Evolutionary conservation across 2,888 invertebrate species (phyloP).

Genomic region (Carpatolechia fugitivella): DNA sequence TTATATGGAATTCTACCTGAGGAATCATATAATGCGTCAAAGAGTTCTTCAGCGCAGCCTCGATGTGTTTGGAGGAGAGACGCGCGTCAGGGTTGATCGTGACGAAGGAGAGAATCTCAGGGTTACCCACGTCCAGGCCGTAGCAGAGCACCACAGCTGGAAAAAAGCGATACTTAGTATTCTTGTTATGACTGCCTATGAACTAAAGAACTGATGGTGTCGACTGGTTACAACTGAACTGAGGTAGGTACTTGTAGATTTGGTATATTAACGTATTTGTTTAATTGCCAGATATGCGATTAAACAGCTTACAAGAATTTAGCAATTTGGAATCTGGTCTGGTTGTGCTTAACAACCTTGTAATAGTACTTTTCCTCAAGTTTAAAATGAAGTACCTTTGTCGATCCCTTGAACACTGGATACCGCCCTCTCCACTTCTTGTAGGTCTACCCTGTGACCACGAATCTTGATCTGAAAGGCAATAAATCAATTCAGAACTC

Average conservation of each 20-base stretch:
- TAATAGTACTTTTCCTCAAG: no score
- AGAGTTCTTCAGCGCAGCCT: constrained; percentile 80
- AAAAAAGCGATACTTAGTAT: not conserved
- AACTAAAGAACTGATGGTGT: no score
- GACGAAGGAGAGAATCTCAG: constrained; percentile 86
- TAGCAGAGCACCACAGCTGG: constrained; percentile 87
- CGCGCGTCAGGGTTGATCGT: constrained; percentile 67
- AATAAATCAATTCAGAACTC: no score
- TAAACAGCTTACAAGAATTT: no score
- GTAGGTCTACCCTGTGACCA: constrained; percentile 91
- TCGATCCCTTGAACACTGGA: constrained; percentile 82
- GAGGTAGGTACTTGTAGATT: no score
- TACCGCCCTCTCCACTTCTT: constrained; percentile 89
- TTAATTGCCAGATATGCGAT: no score
- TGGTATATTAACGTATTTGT: no score
- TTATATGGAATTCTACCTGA: constrained; percentile 76
- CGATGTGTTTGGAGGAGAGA: constrained; percentile 80
- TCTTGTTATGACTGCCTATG: not conserved
- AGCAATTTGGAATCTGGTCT: no score
- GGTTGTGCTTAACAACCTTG: no score
- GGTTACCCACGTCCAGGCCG: constrained; percentile 84
- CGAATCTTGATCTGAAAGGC: constrained; percentile 87
- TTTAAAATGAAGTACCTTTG: constrained; percentile 69
- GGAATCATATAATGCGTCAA: constrained; percentile 90
- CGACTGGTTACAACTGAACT: no score